Percentiles rank a stretch among this genome's conserved stretches.
Evolutionary conservation across 2,888 invertebrate species (phyloP).

Genomic region (Netelia inedita): DNA sequence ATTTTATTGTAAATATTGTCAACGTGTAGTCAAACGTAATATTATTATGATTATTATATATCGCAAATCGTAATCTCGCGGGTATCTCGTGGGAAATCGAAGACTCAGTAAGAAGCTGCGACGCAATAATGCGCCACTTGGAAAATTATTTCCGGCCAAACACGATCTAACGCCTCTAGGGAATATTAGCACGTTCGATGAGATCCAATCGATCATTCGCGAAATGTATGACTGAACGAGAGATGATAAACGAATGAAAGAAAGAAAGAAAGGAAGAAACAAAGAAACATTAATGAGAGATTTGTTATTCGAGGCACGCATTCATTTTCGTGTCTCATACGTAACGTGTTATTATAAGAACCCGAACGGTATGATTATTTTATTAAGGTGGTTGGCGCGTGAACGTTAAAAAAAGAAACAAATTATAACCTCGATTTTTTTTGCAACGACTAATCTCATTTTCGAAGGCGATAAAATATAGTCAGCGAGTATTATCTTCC

Average conservation of each 20-base stretch:
- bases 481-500: background rate
- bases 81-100: slow-evolving; percentile 42
- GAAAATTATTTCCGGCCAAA: slow-evolving; percentile 55
- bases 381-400: slow-evolving; percentile 38
- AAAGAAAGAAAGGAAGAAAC: background rate
- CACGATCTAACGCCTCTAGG: slow-evolving; percentile 52
- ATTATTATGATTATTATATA: background rate
- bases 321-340: slow-evolving; percentile 71
- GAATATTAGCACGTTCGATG: slow-evolving; percentile 4
- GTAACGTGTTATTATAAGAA: slow-evolving; percentile 61
- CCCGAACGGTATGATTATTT: slow-evolving; percentile 23
- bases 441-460: too few species aligned
- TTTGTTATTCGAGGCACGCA: slow-evolving; percentile 57
- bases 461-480: background rate
- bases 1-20: slow-evolving; percentile 78
- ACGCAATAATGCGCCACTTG: slow-evolving; percentile 38
- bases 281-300: slow-evolving; percentile 3
- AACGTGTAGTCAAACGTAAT: slow-evolving; percentile 64
- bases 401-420: background rate
- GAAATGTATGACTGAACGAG: slow-evolving; percentile 46
- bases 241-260: slow-evolving; percentile 2
- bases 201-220: slow-evolving; percentile 20
- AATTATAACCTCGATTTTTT: background rate
- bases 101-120: slow-evolving; percentile 26
- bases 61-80: slow-evolving; percentile 4